Evolutionary conservation across 2,888 invertebrate species (phyloP), one percentile per base, ranked within the genome.

Genomic region (Aphodius sticticus): DNA sequence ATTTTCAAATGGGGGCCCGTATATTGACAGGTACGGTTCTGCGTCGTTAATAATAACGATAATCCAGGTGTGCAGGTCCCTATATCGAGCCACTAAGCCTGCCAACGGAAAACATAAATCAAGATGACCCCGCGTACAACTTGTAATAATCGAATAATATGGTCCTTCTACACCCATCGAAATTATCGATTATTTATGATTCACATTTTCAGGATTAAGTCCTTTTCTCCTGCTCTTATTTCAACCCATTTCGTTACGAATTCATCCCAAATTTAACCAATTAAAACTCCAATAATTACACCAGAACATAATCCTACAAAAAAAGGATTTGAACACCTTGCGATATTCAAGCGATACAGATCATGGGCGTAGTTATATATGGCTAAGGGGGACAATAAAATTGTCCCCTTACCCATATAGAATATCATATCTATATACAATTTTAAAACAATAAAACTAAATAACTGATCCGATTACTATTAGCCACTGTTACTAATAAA

Each of bases 11-110:
- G 53, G 53, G 26, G 53, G 53, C 53, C 12, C 7, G 53, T 53
- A 53, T 53, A 53, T 53, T 53, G 53, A 53, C 53, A 53, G 53
- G 53, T 53, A 53, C 53, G 53, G 53, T 5, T 53, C 7, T 53
- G 53, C 12, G 53, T 12, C 53, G 53, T 53, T 53, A 53, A 53
- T 53, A 53, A 35, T 35, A 74, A 74, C 37, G 37, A 74, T 74
- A 74, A 74, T 74, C 74, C 74, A 74, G 74, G 74, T 74, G 74
- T 74, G 53, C 74, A n/a, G 74, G 74, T 74, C 74, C 36, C 74
- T 35, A 53, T 53, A 53, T 53, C 53, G 53, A 53, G 74, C 35
- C 74, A 74, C 35, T 74, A 74, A 74, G 74, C 37, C 36, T 35
- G 26, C 35, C 37, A 74, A 37, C 36, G 36, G 74, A 74, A 74